Evolutionary conservation across 2,113 vertebrate species (phyloP), one percentile per base, ranked within the genome.

Genomic region (Morone chrysops): DNA sequence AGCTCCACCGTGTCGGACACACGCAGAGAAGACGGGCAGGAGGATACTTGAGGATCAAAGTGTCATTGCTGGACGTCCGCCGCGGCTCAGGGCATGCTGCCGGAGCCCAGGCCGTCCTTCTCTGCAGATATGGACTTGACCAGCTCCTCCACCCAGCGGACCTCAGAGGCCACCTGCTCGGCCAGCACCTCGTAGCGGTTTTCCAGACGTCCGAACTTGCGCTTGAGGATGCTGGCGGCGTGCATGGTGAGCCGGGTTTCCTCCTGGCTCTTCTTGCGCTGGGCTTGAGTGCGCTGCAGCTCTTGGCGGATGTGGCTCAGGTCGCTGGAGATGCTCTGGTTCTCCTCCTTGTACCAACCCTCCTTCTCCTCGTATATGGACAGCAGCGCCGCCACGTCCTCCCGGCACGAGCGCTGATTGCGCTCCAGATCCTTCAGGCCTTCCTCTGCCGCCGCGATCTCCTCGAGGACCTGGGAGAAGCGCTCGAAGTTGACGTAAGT

Each of bases 401-500:
- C 98, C 0, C 92, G 96, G 88, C 96, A 99, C 1, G 97, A 97
- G 16, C 94, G 95, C 91, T 97, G 97, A 81, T 96, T 97, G 57
- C 86, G 96, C 88, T 97, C 95, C 83, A 99, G 96, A 75, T 97
- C 96, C 0, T 94, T 95, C 41, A 99, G 94, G 71, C 96, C 96
- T 70, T 99, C 98, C 92, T 99, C 98, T 0, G 97, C 97, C 0
- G 92, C 96, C 0, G 96, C 95, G 59, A 99, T 97, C 92, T 99
- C 97, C 93, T 99, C 98, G 51, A 99, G 95, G 70, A 99, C 98
- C 81, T 95, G 96, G 53, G 98, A 99, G 95, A 99, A 99, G 90
- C 98, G 97, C 95, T 99, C 98, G 0, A 99, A 99, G 95, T 97
- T 99, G 93, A 97, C 92, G 83, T 99, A 99, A 20, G 97, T 98